Evolutionary conservation across 2,797 vertebrate species (phyloP).

Genomic region (Pyrocephalus nanus): DNA sequence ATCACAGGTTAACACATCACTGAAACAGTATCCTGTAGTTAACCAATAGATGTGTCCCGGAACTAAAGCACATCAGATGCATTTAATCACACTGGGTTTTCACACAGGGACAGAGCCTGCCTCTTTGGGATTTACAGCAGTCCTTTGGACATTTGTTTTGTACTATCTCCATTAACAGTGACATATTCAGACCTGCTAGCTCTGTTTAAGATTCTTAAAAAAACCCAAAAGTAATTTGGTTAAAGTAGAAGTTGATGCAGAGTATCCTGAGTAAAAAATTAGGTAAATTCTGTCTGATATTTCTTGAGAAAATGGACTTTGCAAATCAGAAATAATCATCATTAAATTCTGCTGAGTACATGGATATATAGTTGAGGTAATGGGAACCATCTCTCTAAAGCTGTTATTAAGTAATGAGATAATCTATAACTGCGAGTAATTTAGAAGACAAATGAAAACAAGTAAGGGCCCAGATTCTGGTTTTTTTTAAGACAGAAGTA

Average conservation of each 20-base stretch:
- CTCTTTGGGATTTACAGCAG: neutral
- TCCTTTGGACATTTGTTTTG: neutral
- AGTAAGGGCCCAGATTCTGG: neutral
- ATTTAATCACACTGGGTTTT: neutral
- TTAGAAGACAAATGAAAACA: neutral
- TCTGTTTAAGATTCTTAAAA: neutral
- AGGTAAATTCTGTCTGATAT: neutral
- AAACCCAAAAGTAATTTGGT: neutral
- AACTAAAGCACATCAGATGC: neutral
- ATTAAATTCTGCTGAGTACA: neutral
- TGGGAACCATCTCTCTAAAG: neutral
- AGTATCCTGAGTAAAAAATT: neutral
- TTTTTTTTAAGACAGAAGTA: neutral
- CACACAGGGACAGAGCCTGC: neutral
- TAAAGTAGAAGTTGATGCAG: neutral
- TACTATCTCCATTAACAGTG: neutral
- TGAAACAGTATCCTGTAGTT: neutral
- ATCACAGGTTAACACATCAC: neutral
- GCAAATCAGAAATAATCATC: neutral
- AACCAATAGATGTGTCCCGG: neutral
- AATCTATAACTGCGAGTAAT: neutral
- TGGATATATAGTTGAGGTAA: neutral
- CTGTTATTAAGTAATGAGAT: neutral
- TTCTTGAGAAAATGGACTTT: neutral
- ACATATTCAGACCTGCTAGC: neutral